Evolutionary conservation across 1,140 invertebrate genomes (phyloP), one percentile per base, ranked within the genome.

Genomic region (Gonioctena quinquepunctata): DNA sequence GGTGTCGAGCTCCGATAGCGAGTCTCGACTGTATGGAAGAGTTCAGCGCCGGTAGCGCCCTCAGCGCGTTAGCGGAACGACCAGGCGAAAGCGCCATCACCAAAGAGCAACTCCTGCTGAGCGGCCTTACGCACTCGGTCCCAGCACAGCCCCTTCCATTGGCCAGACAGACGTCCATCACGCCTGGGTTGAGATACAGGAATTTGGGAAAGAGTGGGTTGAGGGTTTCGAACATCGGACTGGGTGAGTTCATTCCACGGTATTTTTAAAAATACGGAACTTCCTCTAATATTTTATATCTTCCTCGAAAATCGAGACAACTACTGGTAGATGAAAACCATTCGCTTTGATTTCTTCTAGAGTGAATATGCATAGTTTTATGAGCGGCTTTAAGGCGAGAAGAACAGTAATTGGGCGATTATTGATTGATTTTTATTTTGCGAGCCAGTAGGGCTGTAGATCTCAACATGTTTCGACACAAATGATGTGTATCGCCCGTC

Each of bases 161-260:
- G 74, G 82, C 73, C 77, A 83, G 77, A 83, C 86, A 76, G 85
- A 87, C 90, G 68, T 84, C 88, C 73, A 80, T 91, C 77, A 90
- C 89, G 70, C 92, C 92, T 62, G 94, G 94, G 33, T 87, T 96
- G 76, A 88, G 93, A 16, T 95, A 95, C 85, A 90, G 94, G 83
- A 97, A 97, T 85, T 88, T 97, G 70, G 95, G 95, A 62, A 97
- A 97, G 85, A 96, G 94, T 78, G 95, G 95, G 61, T 87, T 97
- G 69, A 88, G 94, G 74, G 94, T 97, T 61, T 96, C 95, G 72
- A 96, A 95, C 82, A 91, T 97, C 77, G 95, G 94, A 70, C 87
- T 97, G 78, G 91, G 91, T 90, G 87, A 86, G 87, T 19, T 22
- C 13, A 54, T n/a, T n/a, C n/a, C n/a, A n/a, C n/a, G n/a, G n/a